Percentiles rank a stretch among this genome's conserved stretches.
Evolutionary conservation across 2,113 vertebrate species (phyloP).

Genomic region (Octodon degus): DNA sequence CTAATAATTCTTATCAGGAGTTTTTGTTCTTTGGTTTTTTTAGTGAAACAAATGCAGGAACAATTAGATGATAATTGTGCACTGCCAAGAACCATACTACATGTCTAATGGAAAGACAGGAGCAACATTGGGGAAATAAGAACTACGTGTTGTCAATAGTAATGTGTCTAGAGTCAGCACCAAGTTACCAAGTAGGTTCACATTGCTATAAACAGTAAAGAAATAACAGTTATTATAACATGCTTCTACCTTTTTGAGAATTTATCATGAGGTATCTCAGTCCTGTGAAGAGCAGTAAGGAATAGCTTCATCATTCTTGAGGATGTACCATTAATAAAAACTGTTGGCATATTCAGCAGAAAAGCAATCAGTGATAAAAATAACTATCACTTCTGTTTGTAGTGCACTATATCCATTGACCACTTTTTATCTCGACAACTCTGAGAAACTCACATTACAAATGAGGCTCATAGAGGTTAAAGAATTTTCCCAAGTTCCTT

Average conservation of each 20-base stretch:
- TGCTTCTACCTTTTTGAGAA: constrained; percentile 57
- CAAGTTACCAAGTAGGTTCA: constrained; percentile 39
- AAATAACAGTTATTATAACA: constrained; percentile 4
- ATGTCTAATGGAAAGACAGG: constrained; percentile 77
- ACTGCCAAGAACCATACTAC: constrained; percentile 75
- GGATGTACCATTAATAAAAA: background rate
- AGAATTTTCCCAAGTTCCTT: background rate
- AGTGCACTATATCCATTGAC: background rate
- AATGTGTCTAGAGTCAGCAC: constrained; percentile 38
- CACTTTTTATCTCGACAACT: background rate
- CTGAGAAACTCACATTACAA: background rate
- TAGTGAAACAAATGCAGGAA: constrained; percentile 74
- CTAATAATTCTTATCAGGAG: constrained; percentile 66
- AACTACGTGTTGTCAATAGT: constrained; percentile 47
- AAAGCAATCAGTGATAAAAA: background rate
- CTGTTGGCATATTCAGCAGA: background rate
- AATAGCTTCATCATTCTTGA: background rate
- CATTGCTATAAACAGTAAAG: constrained; percentile 51
- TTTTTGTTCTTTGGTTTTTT: constrained; percentile 65
- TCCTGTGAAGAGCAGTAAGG: background rate
- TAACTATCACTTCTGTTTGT: background rate
- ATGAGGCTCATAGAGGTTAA: background rate
- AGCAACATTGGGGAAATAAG: constrained; percentile 74
- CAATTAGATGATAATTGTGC: constrained; percentile 79
- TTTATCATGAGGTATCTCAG: constrained; percentile 17